Evolutionary conservation across 2,888 invertebrate species (phyloP).

Genomic region (Nemapogon koenigi): DNA sequence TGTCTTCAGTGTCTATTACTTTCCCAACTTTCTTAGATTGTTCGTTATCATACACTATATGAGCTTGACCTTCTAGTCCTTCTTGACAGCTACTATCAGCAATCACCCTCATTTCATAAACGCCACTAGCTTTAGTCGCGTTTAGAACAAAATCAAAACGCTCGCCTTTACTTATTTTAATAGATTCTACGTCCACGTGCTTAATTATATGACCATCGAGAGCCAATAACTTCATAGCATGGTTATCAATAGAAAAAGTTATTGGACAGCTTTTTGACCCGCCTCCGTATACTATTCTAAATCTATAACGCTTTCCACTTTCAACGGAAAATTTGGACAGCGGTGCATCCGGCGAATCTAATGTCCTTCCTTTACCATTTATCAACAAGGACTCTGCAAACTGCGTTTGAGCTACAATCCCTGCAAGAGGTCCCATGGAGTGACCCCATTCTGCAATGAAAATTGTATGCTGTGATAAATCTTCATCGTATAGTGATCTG

Average conservation of each 20-base stretch:
- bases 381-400: constrained; percentile 64
- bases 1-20: not conserved
- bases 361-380: constrained; percentile 66
- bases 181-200: constrained; percentile 60
- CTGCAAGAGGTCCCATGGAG: constrained; percentile 54
- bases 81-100: constrained; percentile 57
- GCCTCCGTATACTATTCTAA: constrained; percentile 71
- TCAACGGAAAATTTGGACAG: constrained; percentile 57
- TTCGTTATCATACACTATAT: constrained; percentile 44
- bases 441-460: constrained; percentile 76
- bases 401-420: constrained; percentile 38
- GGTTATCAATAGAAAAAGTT: constrained; percentile 69
- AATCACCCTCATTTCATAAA: constrained; percentile 68
- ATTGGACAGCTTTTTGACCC: constrained; percentile 73
- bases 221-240: constrained; percentile 69
- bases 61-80: constrained; percentile 55
- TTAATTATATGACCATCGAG: constrained; percentile 73
- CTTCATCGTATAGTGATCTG: constrained; percentile 71
- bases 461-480: constrained; percentile 72
- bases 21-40: constrained; percentile 29
- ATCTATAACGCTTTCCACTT: constrained; percentile 68
- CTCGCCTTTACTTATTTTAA: constrained; percentile 74
- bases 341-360: constrained; percentile 42
- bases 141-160: constrained; percentile 76
- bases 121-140: constrained; percentile 60